Evolutionary conservation across 2,888 invertebrate species (phyloP).

Genomic region (Arrhopalites spinosus): DNA sequence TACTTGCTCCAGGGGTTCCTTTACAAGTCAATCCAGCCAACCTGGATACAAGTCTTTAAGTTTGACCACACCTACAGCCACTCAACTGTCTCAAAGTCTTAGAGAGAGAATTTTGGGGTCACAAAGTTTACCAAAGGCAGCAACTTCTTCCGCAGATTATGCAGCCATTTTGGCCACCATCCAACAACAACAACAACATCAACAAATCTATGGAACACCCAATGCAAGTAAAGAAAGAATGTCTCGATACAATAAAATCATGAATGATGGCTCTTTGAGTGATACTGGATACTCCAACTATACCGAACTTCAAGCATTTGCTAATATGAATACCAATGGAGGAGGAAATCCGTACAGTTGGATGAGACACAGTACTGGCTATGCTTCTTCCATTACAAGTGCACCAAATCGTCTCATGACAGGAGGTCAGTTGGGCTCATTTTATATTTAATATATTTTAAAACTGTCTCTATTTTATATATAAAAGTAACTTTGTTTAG

Average conservation of each 20-base stretch:
- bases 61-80: slow-evolving; percentile 80
- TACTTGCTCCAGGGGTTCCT: slow-evolving; percentile 49
- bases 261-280: slow-evolving; percentile 73
- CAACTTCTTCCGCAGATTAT: slow-evolving; percentile 56
- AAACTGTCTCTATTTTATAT: too few species aligned
- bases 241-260: slow-evolving; percentile 55
- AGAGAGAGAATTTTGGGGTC: slow-evolving; percentile 83
- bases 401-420: slow-evolving; percentile 57
- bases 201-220: slow-evolving; percentile 54
- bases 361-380: slow-evolving; percentile 78
- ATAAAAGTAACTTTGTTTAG: too few species aligned
- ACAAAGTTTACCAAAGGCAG: slow-evolving; percentile 77
- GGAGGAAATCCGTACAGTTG: slow-evolving; percentile 76
- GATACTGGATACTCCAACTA: slow-evolving; percentile 79
- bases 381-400: slow-evolving; percentile 58
- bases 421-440: slow-evolving; percentile 56
- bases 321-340: slow-evolving; percentile 56
- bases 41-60: slow-evolving; percentile 81
- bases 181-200: slow-evolving; percentile 61
- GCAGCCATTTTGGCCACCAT: slow-evolving; percentile 64
- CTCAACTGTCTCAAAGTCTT: slow-evolving; percentile 84
- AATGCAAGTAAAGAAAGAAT: slow-evolving; percentile 55
- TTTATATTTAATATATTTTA: too few species aligned
- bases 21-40: slow-evolving; percentile 59
- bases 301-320: slow-evolving; percentile 64